Percentiles rank a stretch among this genome's conserved stretches.
phyloP scores from a whole-genome alignment of 2,797 vertebrate species.

The Triplophysa bombifrons region DNA sequence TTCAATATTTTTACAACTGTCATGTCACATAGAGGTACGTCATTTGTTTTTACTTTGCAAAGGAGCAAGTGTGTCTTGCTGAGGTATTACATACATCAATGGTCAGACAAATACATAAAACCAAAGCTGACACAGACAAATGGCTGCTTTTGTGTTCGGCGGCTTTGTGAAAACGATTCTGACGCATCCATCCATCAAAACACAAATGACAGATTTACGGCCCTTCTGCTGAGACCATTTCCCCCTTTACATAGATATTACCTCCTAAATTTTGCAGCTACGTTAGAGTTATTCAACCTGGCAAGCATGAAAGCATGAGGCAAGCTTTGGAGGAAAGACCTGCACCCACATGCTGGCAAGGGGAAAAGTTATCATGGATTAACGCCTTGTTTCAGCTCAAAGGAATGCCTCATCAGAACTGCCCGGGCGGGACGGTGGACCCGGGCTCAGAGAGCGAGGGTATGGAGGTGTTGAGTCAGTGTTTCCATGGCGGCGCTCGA shows the following conservation, averaged over 20 bases:
- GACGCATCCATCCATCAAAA: conserved; percentile 56
- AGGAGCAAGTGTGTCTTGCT: not conserved
- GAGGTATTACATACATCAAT: not conserved
- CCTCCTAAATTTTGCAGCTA: conserved; percentile 62
- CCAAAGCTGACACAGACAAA: conserved; percentile 35
- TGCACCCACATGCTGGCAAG: conserved; percentile 60
- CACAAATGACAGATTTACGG: conserved; percentile 53
- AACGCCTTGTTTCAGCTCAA: conserved; percentile 63
- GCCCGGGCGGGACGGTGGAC: conserved; percentile 47
- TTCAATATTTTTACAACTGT: not conserved
- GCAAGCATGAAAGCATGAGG: conserved; percentile 49
- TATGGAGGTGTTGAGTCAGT: conserved; percentile 60
- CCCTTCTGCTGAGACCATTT: conserved; percentile 43
- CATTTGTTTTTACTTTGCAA: conserved; percentile 27
- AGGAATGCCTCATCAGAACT: conserved; percentile 60
- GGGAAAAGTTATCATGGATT: conserved; percentile 62
- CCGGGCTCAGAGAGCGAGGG: conserved; percentile 46
- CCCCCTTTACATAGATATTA: conserved; percentile 54
- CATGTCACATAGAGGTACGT: conserved; percentile 1
- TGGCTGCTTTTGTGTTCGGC: conserved; percentile 41
- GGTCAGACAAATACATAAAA: conserved; percentile 17
- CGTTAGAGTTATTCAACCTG: conserved; percentile 59
- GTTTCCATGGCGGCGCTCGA: conserved; percentile 57
- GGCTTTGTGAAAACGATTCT: conserved; percentile 45
- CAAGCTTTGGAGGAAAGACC: conserved; percentile 53